These are phyloP conservation scores for Fulmarus glacialis DNA, from an alignment of 2,113 vertebrate species.

Conservation along the genomic window DNA sequence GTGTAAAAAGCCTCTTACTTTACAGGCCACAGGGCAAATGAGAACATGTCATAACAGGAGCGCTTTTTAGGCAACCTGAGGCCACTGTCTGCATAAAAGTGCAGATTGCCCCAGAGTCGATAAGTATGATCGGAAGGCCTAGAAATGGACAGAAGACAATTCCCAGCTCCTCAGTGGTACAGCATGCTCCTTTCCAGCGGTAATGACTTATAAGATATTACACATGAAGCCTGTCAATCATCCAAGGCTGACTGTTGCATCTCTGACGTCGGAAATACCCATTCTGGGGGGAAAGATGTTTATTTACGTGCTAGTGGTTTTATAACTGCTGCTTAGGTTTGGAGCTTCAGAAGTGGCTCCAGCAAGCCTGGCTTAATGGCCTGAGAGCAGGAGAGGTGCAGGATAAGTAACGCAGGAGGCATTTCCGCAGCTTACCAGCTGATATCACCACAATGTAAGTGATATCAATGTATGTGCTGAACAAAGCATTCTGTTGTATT, in stretches of 20 bases:
- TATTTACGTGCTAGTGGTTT: not conserved
- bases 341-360: not conserved
- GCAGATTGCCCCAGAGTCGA: not conserved
- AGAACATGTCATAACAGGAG: not conserved
- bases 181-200: fast-evolving
- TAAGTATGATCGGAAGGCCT: not conserved
- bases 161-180: not conserved
- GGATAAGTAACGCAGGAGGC: not conserved
- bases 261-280: not conserved
- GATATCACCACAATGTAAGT: not conserved
- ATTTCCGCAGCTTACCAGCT: not conserved
- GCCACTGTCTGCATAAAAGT: not conserved
- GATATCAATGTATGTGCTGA: conserved; percentile 2
- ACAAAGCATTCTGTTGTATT: conserved; percentile 4
- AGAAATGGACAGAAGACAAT: not conserved
- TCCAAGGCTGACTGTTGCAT: not conserved
- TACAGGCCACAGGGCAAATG: not conserved
- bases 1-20: not conserved
- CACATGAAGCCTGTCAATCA: not conserved
- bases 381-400: not conserved
- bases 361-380: not conserved
- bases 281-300: not conserved
- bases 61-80: not conserved
- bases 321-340: not conserved
- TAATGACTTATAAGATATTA: not conserved